Evolutionary conservation across 2,888 invertebrate species (phyloP).

Genomic region (Eristalis pertinax): DNA sequence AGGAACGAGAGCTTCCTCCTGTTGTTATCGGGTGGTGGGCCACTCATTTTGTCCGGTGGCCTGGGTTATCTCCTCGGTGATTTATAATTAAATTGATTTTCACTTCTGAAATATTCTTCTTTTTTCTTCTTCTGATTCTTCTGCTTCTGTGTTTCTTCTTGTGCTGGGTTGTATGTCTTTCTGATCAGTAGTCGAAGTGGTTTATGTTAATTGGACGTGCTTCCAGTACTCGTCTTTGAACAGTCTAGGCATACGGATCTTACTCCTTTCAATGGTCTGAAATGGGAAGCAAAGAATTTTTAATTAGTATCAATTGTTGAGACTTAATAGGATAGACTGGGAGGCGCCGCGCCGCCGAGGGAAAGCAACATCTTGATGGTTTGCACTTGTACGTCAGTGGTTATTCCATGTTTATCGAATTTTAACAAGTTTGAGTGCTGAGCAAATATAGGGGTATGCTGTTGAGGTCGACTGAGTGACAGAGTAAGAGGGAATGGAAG

Average conservation of each 20-base stretch:
- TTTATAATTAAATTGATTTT: conserved; percentile 2
- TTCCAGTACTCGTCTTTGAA: conserved; percentile 75
- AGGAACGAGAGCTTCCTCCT: conserved; percentile 88
- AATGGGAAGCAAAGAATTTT: conserved; percentile 24
- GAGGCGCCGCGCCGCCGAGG: too few relatives aligned
- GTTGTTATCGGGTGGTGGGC: conserved; percentile 82
- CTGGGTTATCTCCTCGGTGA: conserved; percentile 18
- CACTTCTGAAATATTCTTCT: background rate
- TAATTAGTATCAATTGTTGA: too few relatives aligned
- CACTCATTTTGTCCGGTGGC: conserved; percentile 78
- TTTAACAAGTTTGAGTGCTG: too few relatives aligned
- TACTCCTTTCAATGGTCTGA: conserved; percentile 29
- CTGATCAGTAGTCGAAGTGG: background rate
- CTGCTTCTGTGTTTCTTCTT: background rate
- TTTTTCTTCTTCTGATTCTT: background rate
- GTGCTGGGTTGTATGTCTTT: background rate
- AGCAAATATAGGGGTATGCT: too few relatives aligned
- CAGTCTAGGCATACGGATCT: conserved; percentile 78
- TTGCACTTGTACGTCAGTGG: too few relatives aligned
- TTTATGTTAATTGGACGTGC: conserved; percentile 68
- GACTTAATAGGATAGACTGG: too few relatives aligned
- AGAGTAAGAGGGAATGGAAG: too few relatives aligned
- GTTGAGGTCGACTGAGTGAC: too few relatives aligned
- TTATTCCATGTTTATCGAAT: too few relatives aligned
- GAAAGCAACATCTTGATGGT: too few relatives aligned